phyloP scores from a whole-genome alignment of 1,140 invertebrate species.

The Drosophila pseudoobscura region DNA sequence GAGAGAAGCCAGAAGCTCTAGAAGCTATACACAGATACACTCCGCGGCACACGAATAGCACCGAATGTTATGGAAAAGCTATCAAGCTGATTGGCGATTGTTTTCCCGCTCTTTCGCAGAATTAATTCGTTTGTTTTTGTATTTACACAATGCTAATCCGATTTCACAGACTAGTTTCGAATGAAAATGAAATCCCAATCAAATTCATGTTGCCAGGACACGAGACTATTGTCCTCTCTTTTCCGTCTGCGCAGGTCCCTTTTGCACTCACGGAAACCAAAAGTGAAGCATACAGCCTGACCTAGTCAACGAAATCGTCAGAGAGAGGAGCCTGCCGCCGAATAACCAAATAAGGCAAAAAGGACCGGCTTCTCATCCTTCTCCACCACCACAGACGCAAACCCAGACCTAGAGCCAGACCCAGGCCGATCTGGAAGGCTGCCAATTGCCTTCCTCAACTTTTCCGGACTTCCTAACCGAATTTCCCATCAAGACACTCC shows the following conservation, averaged over 20 bases:
- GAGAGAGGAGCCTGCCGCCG: conserved; percentile 31
- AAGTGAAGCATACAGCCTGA: conserved; percentile 71
- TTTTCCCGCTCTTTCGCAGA: no score
- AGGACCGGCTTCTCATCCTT: conserved; percentile 21
- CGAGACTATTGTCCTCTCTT: neutral
- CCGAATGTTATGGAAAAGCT: no score
- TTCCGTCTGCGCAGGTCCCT: conserved; percentile 50
- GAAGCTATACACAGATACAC: neutral
- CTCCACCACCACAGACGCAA: conserved; percentile 1
- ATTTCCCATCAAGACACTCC: neutral
- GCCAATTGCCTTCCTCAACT: conserved; percentile 3
- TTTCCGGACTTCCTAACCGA: no score
- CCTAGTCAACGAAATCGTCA: conserved; percentile 69
- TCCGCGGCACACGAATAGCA: no score
- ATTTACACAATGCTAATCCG: neutral
- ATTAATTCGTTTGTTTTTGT: no score
- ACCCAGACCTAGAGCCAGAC: neutral
- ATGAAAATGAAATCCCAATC: neutral
- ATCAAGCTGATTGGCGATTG: no score
- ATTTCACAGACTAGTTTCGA: neutral
- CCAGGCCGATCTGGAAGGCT: conserved; percentile 15
- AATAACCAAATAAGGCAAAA: conserved; percentile 72
- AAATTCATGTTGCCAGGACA: conserved; percentile 47
- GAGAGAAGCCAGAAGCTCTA: neutral
- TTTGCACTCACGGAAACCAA: conserved; percentile 33